Conservation (phyloP, 1,140 invertebrate species). For the Conus ventricosus region DNA sequence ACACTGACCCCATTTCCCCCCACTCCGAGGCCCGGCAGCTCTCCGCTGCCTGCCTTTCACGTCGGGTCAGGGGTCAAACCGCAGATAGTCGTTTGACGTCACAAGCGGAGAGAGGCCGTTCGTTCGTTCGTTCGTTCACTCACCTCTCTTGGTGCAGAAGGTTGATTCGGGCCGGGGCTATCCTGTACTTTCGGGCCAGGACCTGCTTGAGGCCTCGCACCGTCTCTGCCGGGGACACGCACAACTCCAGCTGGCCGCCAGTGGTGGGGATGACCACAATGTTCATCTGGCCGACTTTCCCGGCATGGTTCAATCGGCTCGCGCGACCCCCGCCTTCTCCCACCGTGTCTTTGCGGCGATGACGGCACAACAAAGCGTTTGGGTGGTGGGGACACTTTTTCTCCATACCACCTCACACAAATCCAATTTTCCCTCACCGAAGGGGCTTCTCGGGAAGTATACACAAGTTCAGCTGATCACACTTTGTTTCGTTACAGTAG, state of each 20-base stretch:
- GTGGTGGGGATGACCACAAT: slow-evolving; percentile 83
- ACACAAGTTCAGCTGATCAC: neutral
- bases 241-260: slow-evolving; percentile 90
- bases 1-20: too few species aligned
- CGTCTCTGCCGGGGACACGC: slow-evolving; percentile 85
- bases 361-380: slow-evolving; percentile 1
- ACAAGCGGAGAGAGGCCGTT: neutral
- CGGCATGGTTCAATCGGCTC: neutral
- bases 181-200: slow-evolving; percentile 92
- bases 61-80: slow-evolving; percentile 22
- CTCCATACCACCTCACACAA: slow-evolving; percentile 12
- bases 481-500: neutral
- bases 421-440: neutral
- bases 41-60: neutral
- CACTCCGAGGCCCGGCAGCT: neutral
- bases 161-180: slow-evolving; percentile 93
- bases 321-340: too few species aligned
- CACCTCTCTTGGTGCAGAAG: slow-evolving; percentile 93
- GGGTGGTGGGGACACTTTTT: slow-evolving; percentile 28
- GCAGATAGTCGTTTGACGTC: slow-evolving; percentile 15
- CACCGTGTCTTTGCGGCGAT: neutral
- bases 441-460: neutral
- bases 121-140: slow-evolving; percentile 40
- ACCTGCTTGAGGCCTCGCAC: slow-evolving; percentile 92
- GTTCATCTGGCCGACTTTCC: slow-evolving; percentile 34